Percentiles rank a stretch among this genome's conserved stretches.
Conservation (phyloP, 2,113 vertebrate species). For the Miniopterus natalensis region DNA sequence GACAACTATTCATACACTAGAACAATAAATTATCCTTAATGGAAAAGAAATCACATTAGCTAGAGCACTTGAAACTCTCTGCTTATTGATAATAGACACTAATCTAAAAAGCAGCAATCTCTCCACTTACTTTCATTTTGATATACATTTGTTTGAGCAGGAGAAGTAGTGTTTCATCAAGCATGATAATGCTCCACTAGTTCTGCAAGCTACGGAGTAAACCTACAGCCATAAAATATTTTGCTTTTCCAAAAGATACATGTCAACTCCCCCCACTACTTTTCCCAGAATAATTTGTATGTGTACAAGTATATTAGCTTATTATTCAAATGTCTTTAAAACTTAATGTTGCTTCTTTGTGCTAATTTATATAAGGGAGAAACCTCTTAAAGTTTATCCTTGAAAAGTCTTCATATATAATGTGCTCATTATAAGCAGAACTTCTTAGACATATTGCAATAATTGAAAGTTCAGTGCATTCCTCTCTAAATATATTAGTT, state of each 20-base stretch:
- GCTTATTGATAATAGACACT: conserved; percentile 73
- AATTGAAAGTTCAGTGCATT: not conserved
- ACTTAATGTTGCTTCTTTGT: not conserved
- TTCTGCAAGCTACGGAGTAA: conserved; percentile 36
- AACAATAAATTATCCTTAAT: conserved; percentile 72
- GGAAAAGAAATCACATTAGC: conserved; percentile 75
- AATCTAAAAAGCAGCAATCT: conserved; percentile 72
- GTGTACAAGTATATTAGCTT: not conserved
- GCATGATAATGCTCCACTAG: not conserved
- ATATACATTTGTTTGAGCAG: conserved; percentile 63
- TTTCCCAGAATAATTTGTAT: not conserved
- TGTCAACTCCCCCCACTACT: not conserved
- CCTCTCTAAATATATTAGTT: conserved; percentile 16
- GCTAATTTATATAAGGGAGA: not conserved
- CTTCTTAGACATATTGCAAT: not conserved
- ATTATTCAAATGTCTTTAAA: conserved; percentile 32
- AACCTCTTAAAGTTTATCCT: not conserved
- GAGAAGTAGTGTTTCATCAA: conserved; percentile 48
- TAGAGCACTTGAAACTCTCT: conserved; percentile 69
- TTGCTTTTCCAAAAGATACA: not conserved
- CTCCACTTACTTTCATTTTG: conserved; percentile 71
- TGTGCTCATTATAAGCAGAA: not conserved
- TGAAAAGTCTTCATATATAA: not conserved
- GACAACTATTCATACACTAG: conserved; percentile 73
- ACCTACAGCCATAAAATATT: not conserved